phyloP scores from a whole-genome alignment of 2,888 invertebrate genomes.

The Rhagonycha fulva region DNA sequence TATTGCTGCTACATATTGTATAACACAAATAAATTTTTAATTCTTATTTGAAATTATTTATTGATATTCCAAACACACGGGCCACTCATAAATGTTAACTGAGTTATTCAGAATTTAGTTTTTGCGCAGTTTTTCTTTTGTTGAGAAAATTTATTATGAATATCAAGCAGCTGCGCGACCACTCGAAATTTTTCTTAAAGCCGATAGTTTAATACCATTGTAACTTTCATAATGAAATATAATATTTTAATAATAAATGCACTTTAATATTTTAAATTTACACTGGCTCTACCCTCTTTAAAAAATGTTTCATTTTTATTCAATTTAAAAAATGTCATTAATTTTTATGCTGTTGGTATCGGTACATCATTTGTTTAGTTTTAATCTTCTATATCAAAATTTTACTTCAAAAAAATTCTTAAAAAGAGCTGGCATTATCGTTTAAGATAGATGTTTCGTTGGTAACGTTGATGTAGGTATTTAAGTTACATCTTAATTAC shows the following conservation, averaged over 20 bases:
- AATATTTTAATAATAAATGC: neutral
- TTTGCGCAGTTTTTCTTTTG: constrained; percentile 29
- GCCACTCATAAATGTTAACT: constrained; percentile 34
- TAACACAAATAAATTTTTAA: constrained; percentile 12
- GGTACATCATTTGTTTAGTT: neutral
- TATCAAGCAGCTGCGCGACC: constrained; percentile 27
- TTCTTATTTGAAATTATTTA: constrained; percentile 28
- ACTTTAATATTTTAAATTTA: neutral
- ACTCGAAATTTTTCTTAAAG: constrained; percentile 25
- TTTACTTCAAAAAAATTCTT: neutral
- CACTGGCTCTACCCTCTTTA: neutral
- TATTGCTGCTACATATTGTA: neutral
- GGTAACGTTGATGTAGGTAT: neutral
- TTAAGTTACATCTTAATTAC: constrained; percentile 24
- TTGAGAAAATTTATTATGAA: constrained; percentile 29
- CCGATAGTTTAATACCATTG: constrained; percentile 30
- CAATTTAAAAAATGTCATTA: neutral
- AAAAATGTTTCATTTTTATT: neutral
- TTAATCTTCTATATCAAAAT: neutral
- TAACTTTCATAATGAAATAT: neutral
- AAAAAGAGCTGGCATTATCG: neutral
- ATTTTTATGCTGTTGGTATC: neutral
- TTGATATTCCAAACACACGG: constrained; percentile 25
- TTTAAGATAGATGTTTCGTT: neutral
- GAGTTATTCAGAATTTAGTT: constrained; percentile 30